These are phyloP conservation scores for Aphidius ervi DNA, from an alignment of 1,140 invertebrate species.

Conservation along the genomic window DNA sequence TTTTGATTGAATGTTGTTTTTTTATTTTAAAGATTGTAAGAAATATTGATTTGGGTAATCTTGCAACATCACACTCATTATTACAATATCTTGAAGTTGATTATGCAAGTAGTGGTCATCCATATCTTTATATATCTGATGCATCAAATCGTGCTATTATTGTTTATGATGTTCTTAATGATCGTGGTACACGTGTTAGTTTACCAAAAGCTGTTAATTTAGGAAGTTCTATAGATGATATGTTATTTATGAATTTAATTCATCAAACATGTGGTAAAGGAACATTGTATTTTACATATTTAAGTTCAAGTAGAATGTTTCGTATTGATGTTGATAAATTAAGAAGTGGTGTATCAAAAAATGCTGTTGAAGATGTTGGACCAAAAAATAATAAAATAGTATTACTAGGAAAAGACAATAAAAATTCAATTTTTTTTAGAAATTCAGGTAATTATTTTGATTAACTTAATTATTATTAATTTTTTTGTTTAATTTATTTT, in stretches of 20 bases:
- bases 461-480: not conserved
- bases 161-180: constrained; percentile 55
- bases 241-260: constrained; percentile 57
- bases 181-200: constrained; percentile 55
- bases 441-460: constrained; percentile 30
- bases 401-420: constrained; percentile 59
- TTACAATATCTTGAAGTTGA: constrained; percentile 64
- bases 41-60: constrained; percentile 55
- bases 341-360: constrained; percentile 50
- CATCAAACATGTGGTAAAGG: constrained; percentile 50
- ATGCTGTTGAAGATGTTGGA: constrained; percentile 56
- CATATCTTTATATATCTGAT: constrained; percentile 54
- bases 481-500: not conserved
- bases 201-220: constrained; percentile 53
- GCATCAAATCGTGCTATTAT: constrained; percentile 58
- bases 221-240: constrained; percentile 46
- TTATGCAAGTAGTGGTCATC: constrained; percentile 50
- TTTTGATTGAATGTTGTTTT: not conserved
- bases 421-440: constrained; percentile 56
- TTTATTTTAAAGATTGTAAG: constrained; percentile 50
- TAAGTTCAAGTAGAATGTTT: constrained; percentile 56
- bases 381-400: constrained; percentile 56
- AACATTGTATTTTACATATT: constrained; percentile 59
- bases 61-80: constrained; percentile 54
- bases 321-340: constrained; percentile 54